Evolutionary conservation across 2,797 vertebrate species (phyloP).

Genomic region (Antrozous pallidus): DNA sequence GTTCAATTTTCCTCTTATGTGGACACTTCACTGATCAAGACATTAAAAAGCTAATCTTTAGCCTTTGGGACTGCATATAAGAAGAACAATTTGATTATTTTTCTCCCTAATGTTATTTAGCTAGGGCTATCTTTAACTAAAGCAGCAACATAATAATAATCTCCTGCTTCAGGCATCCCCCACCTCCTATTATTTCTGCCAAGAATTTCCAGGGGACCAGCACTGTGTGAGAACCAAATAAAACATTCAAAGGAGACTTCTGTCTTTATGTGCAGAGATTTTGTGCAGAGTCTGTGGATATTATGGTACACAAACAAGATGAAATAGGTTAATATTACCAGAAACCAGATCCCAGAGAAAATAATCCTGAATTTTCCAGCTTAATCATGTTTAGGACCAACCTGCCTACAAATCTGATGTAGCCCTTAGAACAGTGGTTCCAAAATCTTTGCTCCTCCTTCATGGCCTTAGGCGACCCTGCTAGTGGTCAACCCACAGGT

Average conservation of each 20-base stretch:
- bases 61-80: conserved; percentile 15
- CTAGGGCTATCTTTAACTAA: background rate
- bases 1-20: background rate
- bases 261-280: background rate
- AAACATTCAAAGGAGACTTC: conserved; percentile 7
- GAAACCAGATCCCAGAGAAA: conserved; percentile 35
- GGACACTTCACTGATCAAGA: conserved; percentile 16
- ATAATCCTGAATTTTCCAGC: background rate
- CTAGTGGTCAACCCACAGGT: too few relatives aligned
- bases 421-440: too few relatives aligned
- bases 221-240: background rate
- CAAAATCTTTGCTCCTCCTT: too few relatives aligned
- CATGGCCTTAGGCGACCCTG: too few relatives aligned
- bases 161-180: background rate
- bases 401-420: background rate
- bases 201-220: background rate
- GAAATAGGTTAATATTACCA: conserved; percentile 7
- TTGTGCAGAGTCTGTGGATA: background rate
- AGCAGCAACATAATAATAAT: background rate
- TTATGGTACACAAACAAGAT: background rate
- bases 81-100: conserved; percentile 2
- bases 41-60: background rate
- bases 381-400: background rate
- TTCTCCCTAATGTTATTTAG: background rate
- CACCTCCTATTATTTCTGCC: background rate